A percentile compares a stretch with the other conserved stretches of the same genome.
phyloP scores from a whole-genome alignment of 2,113 vertebrate species.

The Oreocharis arfaki region DNA sequence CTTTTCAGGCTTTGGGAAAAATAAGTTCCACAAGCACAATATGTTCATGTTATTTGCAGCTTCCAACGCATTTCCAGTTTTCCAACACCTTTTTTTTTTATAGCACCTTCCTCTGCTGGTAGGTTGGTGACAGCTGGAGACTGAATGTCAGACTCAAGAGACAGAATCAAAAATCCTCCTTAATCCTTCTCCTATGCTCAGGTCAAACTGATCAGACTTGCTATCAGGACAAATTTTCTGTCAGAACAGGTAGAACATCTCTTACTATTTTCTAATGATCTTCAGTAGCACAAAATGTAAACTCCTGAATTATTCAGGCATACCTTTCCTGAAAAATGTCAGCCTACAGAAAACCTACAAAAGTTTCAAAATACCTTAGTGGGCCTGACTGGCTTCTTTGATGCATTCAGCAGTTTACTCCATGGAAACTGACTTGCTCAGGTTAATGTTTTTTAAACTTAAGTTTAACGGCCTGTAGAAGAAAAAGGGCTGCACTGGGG shows the following conservation, averaged over 20 bases:
- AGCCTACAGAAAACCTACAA: background rate
- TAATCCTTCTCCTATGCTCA: background rate
- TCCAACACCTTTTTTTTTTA: background rate
- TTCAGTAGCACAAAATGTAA: background rate
- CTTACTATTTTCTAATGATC: background rate
- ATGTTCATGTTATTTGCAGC: background rate
- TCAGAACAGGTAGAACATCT: background rate
- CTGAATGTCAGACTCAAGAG: background rate
- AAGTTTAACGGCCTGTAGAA: background rate
- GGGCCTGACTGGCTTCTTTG: background rate
- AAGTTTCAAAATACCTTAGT: background rate
- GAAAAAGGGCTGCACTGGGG: background rate
- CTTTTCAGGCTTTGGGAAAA: background rate
- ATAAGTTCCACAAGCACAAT: background rate
- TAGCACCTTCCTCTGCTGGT: background rate
- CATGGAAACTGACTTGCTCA: background rate
- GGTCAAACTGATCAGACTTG: background rate
- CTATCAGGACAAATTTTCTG: background rate
- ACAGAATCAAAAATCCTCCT: background rate
- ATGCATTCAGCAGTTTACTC: background rate
- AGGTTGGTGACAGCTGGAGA: slow-evolving; percentile 1
- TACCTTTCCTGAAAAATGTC: background rate
- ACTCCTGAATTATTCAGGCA: background rate
- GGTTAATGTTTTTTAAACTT: background rate
- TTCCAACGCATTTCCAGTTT: slow-evolving; percentile 4